phyloP scores from a whole-genome alignment of 1,140 invertebrate genomes.

The Drosophila seguyi region DNA sequence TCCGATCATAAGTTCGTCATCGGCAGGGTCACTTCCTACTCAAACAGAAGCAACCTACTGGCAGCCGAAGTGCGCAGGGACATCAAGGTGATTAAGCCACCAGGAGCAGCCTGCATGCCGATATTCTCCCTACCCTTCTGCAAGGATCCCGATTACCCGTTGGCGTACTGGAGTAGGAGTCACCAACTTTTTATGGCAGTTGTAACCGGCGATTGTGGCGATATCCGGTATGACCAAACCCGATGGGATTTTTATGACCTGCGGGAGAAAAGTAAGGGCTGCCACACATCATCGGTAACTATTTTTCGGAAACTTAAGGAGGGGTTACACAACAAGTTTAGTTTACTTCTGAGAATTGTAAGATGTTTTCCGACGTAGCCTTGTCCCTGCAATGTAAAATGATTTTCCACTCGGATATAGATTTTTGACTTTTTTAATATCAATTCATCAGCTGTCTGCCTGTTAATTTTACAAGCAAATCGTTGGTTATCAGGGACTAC shows the following conservation, averaged over 20 bases:
- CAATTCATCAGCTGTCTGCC: too few relatives aligned
- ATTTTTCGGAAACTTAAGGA: not conserved
- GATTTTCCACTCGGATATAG: not conserved
- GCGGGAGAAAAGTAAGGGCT: constrained; percentile 28
- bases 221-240: not conserved
- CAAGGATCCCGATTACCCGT: constrained; percentile 16
- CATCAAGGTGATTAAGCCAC: not conserved
- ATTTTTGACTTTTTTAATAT: not conserved
- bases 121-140: constrained; percentile 19
- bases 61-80: not conserved
- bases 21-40: not conserved
- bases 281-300: constrained; percentile 3
- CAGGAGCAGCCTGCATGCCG: not conserved
- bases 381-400: not conserved
- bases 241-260: constrained; percentile 36
- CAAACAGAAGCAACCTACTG: not conserved
- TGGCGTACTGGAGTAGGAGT: not conserved
- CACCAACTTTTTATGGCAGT: constrained; percentile 12
- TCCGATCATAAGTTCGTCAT: not conserved
- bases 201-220: not conserved
- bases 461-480: not conserved
- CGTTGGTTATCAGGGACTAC: not conserved
- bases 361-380: too few relatives aligned
- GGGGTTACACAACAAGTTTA: not conserved
- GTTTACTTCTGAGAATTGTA: not conserved